Evolutionary conservation across 2,113 vertebrate species (phyloP).

Genomic region (Phodopus roborovskii): DNA sequence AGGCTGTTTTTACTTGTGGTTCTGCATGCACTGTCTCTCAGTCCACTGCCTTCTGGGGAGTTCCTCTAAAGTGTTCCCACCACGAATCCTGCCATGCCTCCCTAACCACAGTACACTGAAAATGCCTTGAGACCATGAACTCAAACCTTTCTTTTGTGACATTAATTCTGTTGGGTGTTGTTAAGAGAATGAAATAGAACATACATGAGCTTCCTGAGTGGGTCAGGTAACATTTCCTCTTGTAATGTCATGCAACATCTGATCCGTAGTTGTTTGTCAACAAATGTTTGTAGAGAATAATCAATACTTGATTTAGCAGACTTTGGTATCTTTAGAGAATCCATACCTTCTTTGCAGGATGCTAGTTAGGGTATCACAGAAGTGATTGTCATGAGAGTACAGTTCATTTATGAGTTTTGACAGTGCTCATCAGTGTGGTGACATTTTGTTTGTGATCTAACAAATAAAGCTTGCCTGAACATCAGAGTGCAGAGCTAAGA

Average conservation of each 20-base stretch:
- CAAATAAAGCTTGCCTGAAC: too few relatives aligned
- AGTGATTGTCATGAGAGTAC: too few relatives aligned
- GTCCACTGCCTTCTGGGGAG: neutral
- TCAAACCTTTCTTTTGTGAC: neutral
- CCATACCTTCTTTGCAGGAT: neutral
- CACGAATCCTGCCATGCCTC: neutral
- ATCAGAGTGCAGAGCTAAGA: too few relatives aligned
- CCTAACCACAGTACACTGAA: neutral
- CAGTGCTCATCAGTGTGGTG: too few relatives aligned
- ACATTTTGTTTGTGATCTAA: too few relatives aligned
- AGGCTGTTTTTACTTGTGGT: neutral
- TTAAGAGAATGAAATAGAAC: neutral
- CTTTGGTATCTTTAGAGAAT: neutral
- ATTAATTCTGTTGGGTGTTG: neutral
- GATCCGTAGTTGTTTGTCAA: neutral
- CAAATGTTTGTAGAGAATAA: neutral
- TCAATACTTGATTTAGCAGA: neutral
- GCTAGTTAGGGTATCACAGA: neutral
- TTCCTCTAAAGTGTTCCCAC: neutral
- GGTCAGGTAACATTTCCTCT: neutral
- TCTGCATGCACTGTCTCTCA: neutral
- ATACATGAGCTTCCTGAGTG: neutral
- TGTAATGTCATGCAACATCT: neutral
- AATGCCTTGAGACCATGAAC: neutral
- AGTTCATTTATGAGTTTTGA: neutral